Evolutionary conservation across 2,888 invertebrate genomes (phyloP), one percentile per base, ranked within the genome.

Genomic region (Drosophila paranaensis): DNA sequence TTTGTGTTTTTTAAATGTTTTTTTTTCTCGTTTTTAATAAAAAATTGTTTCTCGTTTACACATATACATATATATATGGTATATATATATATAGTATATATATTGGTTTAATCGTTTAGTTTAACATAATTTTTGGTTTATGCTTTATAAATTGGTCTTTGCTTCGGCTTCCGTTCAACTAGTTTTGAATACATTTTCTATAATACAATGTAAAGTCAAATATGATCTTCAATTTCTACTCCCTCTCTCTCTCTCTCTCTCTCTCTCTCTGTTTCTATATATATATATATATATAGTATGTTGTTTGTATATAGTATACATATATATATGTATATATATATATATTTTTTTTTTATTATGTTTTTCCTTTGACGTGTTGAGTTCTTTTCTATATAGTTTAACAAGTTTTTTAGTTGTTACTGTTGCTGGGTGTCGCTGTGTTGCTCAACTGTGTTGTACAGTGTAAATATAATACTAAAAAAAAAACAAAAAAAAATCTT

Each of bases 111-210:
- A 75, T 72, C 70, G 64, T 82, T 82, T 87, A 78, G 70, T 83
- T 78, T 86, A 82, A 85, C 86, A 79, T 85, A 85, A 82, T 82
- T 79, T 79, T n/a, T 48, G 6, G 60, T 80, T 76, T 76, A 67
- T 87, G 70, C 73, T 85, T 82, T 78, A 86, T 89, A 86, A 86
- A 86, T 86, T 86, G 86, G 86, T 86, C 86, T 86, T 86, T 86
- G 89, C 89, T 83, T 88, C 83, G 83, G 83, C 83, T 88, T 74
- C 73, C 84, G 66, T 87, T 86, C 81, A 87, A 78, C 83, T 84
- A 84, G 81, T 50, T 71, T 33, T 71, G 84, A 83, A 77, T 83
- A 88, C 82, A 77, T 77, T 40, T 51, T 78, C 74, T 84, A 86
- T 78, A 84, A 88, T 88, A 88, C 87, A 84, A 80, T 48, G 78